Base-by-base conservation (phyloP, 2,888 invertebrate species). In the Plemyria rubiginata region DNA sequence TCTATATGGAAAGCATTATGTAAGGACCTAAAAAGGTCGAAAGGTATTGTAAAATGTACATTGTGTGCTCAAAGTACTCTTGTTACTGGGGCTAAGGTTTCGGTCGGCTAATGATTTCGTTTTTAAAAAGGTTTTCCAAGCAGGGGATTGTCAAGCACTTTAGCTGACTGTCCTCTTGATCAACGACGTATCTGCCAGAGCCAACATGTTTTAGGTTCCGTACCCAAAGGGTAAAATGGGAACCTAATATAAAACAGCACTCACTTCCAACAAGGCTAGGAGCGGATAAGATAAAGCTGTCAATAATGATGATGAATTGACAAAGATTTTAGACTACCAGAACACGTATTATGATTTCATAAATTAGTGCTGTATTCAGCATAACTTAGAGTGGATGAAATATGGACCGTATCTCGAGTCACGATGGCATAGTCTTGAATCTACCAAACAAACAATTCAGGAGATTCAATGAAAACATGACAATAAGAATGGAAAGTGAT, bases 1-100 rank as follows among this genome's bases (percentile, higher is more conserved):
- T 60, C 54, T 22, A 63, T 38, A 50, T 43, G 32, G 61, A 41
- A 50, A 54, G 40, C 40, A 29, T 65, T 15, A 59, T 58, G 54
- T 54, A 62, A n/a, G 51, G 54, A 51, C 50, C 53, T 43, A 15
- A 40, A 59, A 66, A 68, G 68, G 66, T 68, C 64, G 62, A 60
- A 61, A 54, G 51, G 68, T 63, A 50, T 43, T 49, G 49, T 53
- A 43, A 38, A 45, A 9, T 13, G 43, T 43, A 28, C 22, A 60
- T 28, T 43, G 60, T 54, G 15, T 16, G 22, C 16, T 57, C 16
- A 36, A 36, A 22, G 15, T 28, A 48, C 43, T 41, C 11, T 41
- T 16, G 43, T 43, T 2, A 22, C 22, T 3, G 3, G 22, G 3
- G 22, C 22, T 22, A 43, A 43, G 32, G 50, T 45, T 55, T 36